Evolutionary conservation across 2,113 vertebrate genomes (phyloP), one percentile per base, ranked within the genome.

Genomic region (Spilogale gracilis): DNA sequence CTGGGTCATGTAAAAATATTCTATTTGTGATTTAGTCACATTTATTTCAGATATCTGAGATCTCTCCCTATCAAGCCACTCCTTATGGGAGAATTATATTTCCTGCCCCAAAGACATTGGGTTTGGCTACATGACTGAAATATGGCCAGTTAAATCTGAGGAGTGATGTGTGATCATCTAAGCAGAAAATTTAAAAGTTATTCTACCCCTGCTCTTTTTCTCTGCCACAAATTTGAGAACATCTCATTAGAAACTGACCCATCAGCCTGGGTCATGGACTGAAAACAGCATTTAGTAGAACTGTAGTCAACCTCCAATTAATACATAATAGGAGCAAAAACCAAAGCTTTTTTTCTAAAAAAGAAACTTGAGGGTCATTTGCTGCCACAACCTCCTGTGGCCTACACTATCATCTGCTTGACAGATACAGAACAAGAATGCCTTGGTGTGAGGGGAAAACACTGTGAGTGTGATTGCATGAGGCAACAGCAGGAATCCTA

Each of bases 11-110:
- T 50, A 56, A 84, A 76, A 67, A 16, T 8, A 30, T 38, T 89
- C 83, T 80, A 94, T 20, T 74, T 82, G 4, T 84, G 27, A 6
- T 27, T 76, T 18, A 61, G 1, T 32, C 5, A 65, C 25, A 63
- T 52, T 67, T 73, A 74, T 82, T 89, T 91, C 27, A 87, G 92
- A 73, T 92, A 92, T 85, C 45, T 89, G 25, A 6, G 7, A 73
- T 76, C 78, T 14, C 27, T 93, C 16, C 20, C 18, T 83, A 10
- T 56, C 6, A 96, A 86, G 45, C 16, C 8, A 84, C 3, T 92
- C 32, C 16, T 83, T 63, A 23, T 25, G 20, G 11, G 38, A 90
- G 25, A 94, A 82, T 91, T 58, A 25, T 43, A 96, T 58, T 61
- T 30, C 14, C 18, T 43, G 5, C 5, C 38, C 45, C 16, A 61